Evolutionary conservation across 2,113 vertebrate species (phyloP), one percentile per base, ranked within the genome.

Genomic region (Apeltes quadracus): DNA sequence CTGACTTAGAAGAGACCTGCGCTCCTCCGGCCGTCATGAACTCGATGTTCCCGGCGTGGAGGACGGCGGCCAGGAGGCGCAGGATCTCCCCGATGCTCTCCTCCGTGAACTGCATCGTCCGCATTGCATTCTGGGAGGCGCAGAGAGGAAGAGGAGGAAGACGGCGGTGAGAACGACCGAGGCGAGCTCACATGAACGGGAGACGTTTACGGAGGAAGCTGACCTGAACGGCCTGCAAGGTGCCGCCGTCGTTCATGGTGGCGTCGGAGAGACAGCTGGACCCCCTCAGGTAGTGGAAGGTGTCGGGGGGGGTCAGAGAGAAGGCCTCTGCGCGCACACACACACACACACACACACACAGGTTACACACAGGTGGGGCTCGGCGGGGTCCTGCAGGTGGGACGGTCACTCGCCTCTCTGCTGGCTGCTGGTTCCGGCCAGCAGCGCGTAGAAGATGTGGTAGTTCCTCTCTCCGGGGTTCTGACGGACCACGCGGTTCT

Each of bases 401-500:
- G 32, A 7, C 2, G 1, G 4, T n/a, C 27, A 25, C 18, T 25
- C 1, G 96, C 97, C 97, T 95, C 83, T 95, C 74, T 96, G 95
- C 72, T 94, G 94, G 32, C 75, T 86, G 78, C 90, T 94, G 84
- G 95, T 91, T 90, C 98, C 98, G 34, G 96, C 95, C 89, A 99
- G 93, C 89, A 99, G 93, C 59, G 97, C 97, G 56, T 99, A 99
- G 92, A 99, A 99, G 74, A 99, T 95, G 93, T 99, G 98, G 84
- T 97, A 99, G 94, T 98, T 99, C 82, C 97, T 96, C 89, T 99
- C 97, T 38, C 96, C 95, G 0, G 96, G 97, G 83, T 99, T 99
- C 89, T 99, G 98, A 44, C 97, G 94, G 65, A 99, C 98, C 71
- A 99, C 97, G 61, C 97, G 97, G 87, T 99, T 99, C 98, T 99